Conservation (phyloP, 2,113 vertebrate genomes). For the Prietella phreatophila region DNA sequence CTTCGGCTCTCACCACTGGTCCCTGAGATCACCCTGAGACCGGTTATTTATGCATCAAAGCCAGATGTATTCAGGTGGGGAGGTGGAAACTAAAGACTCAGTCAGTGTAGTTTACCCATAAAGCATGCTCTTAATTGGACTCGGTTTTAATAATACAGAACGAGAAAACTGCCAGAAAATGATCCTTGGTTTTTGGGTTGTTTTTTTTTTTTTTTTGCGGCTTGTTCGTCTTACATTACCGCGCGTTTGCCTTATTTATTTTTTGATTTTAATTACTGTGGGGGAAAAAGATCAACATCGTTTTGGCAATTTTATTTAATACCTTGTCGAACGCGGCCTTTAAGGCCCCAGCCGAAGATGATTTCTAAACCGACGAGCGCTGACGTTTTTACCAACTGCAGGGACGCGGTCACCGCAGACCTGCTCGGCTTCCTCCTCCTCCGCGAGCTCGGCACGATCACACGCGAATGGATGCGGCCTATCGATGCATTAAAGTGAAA, state of each 20-base stretch:
- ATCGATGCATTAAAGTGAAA: neutral
- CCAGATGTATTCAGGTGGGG: conserved; percentile 41
- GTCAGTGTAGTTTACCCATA: conserved; percentile 18
- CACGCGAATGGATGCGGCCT: neutral
- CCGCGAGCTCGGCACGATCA: conserved; percentile 22
- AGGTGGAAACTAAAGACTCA: conserved; percentile 31
- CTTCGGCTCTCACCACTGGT: conserved; percentile 46
- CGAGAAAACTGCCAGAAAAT: neutral
- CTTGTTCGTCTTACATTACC: too few relatives aligned
- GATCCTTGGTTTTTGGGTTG: too few relatives aligned
- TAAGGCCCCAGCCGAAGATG: conserved; percentile 68
- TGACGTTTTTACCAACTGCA: conserved; percentile 63
- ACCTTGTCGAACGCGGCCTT: conserved; percentile 62
- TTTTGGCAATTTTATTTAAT: conserved; percentile 67
- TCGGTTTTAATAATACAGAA: conserved; percentile 3
- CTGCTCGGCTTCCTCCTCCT: conserved; percentile 64
- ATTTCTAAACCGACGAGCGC: conserved; percentile 68
- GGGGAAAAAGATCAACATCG: neutral
- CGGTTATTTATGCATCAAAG: conserved; percentile 50
- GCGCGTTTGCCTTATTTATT: neutral
- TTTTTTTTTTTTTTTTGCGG: too few relatives aligned
- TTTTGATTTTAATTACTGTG: neutral
- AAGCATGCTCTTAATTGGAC: conserved; percentile 21
- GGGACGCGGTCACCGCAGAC: conserved; percentile 74
- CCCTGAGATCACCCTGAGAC: conserved; percentile 49